These are phyloP conservation scores for Nineta flava DNA, from an alignment of 2,888 invertebrate species.

Conservation along the genomic window DNA sequence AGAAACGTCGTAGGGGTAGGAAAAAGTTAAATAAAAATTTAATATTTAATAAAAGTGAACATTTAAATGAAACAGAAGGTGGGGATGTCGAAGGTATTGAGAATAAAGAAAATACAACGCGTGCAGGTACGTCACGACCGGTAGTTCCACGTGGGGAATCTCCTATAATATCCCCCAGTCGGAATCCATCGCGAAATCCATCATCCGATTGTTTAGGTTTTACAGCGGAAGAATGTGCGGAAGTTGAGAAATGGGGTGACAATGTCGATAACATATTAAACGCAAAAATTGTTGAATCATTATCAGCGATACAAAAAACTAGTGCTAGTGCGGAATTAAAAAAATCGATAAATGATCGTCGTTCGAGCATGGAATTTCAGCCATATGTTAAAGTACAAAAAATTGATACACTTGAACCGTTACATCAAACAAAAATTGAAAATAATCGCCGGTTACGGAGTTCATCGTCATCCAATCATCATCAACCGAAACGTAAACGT, in stretches of 20 bases:
- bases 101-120: slow-evolving; percentile 7
- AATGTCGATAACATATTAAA: slow-evolving; percentile 20
- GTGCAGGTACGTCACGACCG: slow-evolving; percentile 17
- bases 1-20: background rate
- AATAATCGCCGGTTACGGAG: slow-evolving; percentile 15
- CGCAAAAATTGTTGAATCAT: slow-evolving; percentile 21
- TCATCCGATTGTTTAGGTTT: slow-evolving; percentile 1
- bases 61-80: too few species aligned
- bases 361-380: slow-evolving; percentile 33
- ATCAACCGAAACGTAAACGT: slow-evolving; percentile 15
- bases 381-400: slow-evolving; percentile 51
- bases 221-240: slow-evolving; percentile 9
- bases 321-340: slow-evolving; percentile 18
- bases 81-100: slow-evolving; percentile 12
- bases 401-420: slow-evolving; percentile 31
- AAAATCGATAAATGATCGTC: background rate
- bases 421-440: slow-evolving; percentile 23
- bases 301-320: slow-evolving; percentile 18
- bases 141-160: slow-evolving; percentile 9
- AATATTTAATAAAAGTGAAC: background rate
- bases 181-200: background rate
- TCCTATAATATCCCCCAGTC: slow-evolving; percentile 8
- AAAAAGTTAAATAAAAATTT: background rate
- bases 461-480: slow-evolving; percentile 15
- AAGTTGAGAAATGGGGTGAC: slow-evolving; percentile 20